Evolutionary conservation across 2,888 invertebrate species (phyloP).

Genomic region (Sclerodermus sp.): DNA sequence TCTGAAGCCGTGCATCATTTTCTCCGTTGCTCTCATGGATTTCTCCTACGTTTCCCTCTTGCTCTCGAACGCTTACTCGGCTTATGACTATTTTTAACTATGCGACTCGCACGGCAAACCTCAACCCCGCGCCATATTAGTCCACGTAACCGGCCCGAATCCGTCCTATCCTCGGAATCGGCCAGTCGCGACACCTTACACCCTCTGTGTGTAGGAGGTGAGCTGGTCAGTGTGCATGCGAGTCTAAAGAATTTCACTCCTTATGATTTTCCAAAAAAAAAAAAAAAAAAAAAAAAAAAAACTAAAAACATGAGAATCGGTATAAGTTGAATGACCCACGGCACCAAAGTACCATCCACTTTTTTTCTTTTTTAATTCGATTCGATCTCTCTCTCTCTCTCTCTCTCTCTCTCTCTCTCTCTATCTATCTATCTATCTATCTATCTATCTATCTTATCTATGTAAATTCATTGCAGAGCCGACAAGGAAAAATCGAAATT

Average conservation of each 20-base stretch:
- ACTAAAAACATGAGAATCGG: too few species aligned
- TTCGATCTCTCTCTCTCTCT: too few species aligned
- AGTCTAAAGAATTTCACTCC: too few species aligned
- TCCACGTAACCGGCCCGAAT: slow-evolving; percentile 53
- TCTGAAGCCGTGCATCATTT: not conserved
- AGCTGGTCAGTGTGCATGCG: not conserved
- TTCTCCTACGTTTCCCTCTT: slow-evolving; percentile 13
- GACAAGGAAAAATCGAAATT: slow-evolving; percentile 99
- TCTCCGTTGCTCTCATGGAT: not conserved
- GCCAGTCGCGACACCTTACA: slow-evolving; percentile 54
- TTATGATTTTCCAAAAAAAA: too few species aligned
- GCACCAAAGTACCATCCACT: too few species aligned
- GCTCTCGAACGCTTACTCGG: slow-evolving; percentile 38
- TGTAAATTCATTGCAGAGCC: slow-evolving; percentile 67
- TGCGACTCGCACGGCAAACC: slow-evolving; percentile 48
- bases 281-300: too few species aligned
- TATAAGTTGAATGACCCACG: too few species aligned
- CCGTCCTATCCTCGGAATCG: slow-evolving; percentile 53
- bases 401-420: too few species aligned
- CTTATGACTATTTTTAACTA: slow-evolving; percentile 56
- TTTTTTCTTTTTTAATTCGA: too few species aligned
- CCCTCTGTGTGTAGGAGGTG: slow-evolving; percentile 38
- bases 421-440: too few species aligned
- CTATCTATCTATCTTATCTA: too few species aligned
- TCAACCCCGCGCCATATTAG: slow-evolving; percentile 57